These are phyloP conservation scores for Zoanthus gigantus DNA, from an alignment of 92 coral and sea anemone species.

Conservation along the genomic window DNA sequence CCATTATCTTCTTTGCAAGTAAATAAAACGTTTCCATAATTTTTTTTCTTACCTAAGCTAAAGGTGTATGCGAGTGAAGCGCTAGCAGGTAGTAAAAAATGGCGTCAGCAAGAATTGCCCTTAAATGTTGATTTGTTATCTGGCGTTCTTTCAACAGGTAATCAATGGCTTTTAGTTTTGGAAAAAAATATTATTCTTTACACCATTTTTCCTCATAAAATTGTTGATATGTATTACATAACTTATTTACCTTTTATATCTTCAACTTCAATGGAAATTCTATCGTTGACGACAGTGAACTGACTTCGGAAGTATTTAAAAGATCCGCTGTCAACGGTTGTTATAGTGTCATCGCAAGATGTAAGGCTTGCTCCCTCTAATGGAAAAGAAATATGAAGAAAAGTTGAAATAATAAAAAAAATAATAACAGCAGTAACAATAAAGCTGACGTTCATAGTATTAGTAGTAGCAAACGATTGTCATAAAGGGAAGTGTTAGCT, in stretches of 20 bases:
- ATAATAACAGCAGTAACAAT: not conserved
- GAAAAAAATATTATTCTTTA: not conserved
- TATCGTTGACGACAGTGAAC: slow-evolving; percentile 72
- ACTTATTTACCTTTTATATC: slow-evolving; percentile 75
- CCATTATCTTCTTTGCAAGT: too few species aligned
- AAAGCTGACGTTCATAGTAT: not conserved
- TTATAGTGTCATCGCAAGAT: slow-evolving; percentile 84
- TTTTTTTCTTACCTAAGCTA: too few species aligned
- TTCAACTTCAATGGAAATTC: slow-evolving; percentile 82
- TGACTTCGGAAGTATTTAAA: slow-evolving; percentile 90
- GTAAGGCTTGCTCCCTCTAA: slow-evolving; percentile 92
- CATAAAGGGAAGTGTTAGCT: too few species aligned
- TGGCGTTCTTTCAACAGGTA: too few species aligned
- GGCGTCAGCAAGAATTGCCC: too few species aligned
- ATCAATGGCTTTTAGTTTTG: not conserved
- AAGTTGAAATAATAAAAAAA: not conserved
- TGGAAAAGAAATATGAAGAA: not conserved
- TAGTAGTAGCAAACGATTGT: too few species aligned
- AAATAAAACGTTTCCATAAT: too few species aligned
- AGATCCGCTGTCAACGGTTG: slow-evolving; percentile 93
- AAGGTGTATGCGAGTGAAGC: too few species aligned
- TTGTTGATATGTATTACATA: not conserved
- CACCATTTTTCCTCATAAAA: too few species aligned
- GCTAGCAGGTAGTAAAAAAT: too few species aligned
- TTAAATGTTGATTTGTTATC: too few species aligned